Percentiles rank a stretch among this genome's conserved stretches.
phyloP scores from a whole-genome alignment of 2,888 invertebrate species.

The Terebella lapidaria region DNA sequence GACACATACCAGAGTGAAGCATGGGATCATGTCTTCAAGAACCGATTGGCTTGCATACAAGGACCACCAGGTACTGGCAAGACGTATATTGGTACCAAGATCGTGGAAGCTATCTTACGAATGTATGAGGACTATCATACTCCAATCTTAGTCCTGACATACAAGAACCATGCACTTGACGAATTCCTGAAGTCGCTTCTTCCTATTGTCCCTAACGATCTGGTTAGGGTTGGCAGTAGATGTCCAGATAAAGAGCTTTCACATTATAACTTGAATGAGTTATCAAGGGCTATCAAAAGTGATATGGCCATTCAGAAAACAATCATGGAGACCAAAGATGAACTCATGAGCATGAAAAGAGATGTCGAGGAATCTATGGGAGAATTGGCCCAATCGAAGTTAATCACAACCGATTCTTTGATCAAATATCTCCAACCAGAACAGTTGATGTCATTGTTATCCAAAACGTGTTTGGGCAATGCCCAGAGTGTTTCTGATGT shows the following conservation, averaged over 20 bases:
- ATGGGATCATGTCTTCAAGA: slow-evolving; percentile 64
- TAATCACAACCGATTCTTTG: too few relatives aligned
- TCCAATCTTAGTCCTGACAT: slow-evolving; percentile 21
- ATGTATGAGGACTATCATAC: background rate
- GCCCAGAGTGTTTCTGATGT: too few relatives aligned
- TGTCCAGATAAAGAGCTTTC: slow-evolving; percentile 7
- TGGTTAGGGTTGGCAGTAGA: slow-evolving; percentile 18
- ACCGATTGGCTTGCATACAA: slow-evolving; percentile 74
- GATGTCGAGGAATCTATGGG: too few relatives aligned
- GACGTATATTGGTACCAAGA: slow-evolving; percentile 69
- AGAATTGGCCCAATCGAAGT: too few relatives aligned
- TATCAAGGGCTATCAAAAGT: slow-evolving; percentile 1
- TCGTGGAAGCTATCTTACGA: slow-evolving; percentile 54
- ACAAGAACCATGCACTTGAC: slow-evolving; percentile 24
- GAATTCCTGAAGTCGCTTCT: slow-evolving; percentile 18
- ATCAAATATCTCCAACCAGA: too few relatives aligned
- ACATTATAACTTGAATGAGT: slow-evolving; percentile 7
- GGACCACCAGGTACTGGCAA: slow-evolving; percentile 83
- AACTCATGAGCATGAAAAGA: too few relatives aligned
- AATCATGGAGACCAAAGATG: too few relatives aligned
- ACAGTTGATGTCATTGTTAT: too few relatives aligned
- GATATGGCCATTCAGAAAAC: too few relatives aligned
- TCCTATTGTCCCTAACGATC: slow-evolving; percentile 2
- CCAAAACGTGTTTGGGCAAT: too few relatives aligned
- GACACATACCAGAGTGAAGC: slow-evolving; percentile 68